These are phyloP conservation scores for Leptinotarsa rubiginosa DNA, from an alignment of 2,888 invertebrate genomes.

Conservation along the genomic window DNA sequence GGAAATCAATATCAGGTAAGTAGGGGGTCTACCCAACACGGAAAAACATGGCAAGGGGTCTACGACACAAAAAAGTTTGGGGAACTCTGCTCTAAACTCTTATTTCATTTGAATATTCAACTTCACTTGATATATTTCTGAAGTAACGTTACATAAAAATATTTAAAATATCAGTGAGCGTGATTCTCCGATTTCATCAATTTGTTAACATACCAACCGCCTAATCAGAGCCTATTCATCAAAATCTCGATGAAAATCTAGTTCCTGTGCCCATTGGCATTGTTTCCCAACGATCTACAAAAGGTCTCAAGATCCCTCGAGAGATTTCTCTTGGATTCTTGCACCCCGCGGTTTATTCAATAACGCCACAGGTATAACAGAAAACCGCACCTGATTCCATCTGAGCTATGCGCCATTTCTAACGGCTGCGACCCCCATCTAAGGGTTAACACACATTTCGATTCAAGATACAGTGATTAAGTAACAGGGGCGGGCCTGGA, in stretches of 20 bases:
- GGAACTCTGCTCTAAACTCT: too few species aligned
- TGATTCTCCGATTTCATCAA: background rate
- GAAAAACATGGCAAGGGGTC: too few species aligned
- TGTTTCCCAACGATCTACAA: conserved; percentile 12
- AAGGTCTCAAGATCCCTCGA: conserved; percentile 23
- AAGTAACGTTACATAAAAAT: too few species aligned
- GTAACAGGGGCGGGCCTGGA: background rate
- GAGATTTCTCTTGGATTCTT: conserved; percentile 2
- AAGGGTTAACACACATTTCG: conserved; percentile 21
- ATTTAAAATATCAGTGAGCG: too few species aligned
- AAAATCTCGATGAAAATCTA: conserved; percentile 8
- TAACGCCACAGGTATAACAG: conserved; percentile 29
- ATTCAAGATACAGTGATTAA: background rate
- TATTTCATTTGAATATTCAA: too few species aligned
- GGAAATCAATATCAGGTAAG: too few species aligned
- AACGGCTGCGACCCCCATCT: conserved; percentile 24
- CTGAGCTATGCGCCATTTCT: conserved; percentile 18
- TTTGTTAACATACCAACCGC: background rate
- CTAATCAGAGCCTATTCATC: background rate
- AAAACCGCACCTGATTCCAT: conserved; percentile 26
- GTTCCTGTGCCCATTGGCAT: conserved; percentile 16
- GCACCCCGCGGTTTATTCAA: conserved; percentile 8
- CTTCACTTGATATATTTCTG: too few species aligned
- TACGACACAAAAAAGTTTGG: too few species aligned
- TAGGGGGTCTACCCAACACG: too few species aligned